Percentiles rank a stretch among this genome's conserved stretches.
Conservation (phyloP, 2,113 vertebrate species). For the Cranoglanis bouderius region DNA sequence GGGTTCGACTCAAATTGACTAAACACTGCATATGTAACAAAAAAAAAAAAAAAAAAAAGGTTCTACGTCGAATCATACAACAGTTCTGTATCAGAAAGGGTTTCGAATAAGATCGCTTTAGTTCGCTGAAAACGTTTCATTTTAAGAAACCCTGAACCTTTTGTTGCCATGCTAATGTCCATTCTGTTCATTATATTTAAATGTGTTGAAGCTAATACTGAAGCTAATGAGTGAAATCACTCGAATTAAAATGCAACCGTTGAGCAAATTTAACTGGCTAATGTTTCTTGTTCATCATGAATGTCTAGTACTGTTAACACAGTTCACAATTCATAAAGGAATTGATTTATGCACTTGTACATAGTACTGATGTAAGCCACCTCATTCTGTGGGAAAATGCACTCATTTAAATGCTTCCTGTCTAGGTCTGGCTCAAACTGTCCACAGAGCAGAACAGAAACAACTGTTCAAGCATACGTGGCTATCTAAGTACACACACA, state of each 20-base stretch:
- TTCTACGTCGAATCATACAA: neutral
- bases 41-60: too few relatives aligned
- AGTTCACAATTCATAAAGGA: neutral
- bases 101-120: neutral
- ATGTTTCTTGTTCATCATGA: neutral
- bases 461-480: conserved; percentile 44
- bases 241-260: neutral
- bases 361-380: neutral
- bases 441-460: conserved; percentile 55
- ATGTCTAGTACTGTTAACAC: neutral
- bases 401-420: conserved; percentile 42
- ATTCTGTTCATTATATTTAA: neutral
- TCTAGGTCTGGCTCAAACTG: conserved; percentile 28
- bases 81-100: neutral
- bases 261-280: neutral
- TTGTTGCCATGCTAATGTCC: neutral
- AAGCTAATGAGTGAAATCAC: neutral
- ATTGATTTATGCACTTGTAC: neutral
- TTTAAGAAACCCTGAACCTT: neutral
- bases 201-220: neutral
- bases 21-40: neutral
- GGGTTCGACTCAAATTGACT: neutral
- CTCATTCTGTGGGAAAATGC: conserved; percentile 40
- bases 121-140: neutral
- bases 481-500: conserved; percentile 16